Base-by-base conservation (phyloP, 2,113 vertebrate species). In the Gasterosteus aculeatus region DNA sequence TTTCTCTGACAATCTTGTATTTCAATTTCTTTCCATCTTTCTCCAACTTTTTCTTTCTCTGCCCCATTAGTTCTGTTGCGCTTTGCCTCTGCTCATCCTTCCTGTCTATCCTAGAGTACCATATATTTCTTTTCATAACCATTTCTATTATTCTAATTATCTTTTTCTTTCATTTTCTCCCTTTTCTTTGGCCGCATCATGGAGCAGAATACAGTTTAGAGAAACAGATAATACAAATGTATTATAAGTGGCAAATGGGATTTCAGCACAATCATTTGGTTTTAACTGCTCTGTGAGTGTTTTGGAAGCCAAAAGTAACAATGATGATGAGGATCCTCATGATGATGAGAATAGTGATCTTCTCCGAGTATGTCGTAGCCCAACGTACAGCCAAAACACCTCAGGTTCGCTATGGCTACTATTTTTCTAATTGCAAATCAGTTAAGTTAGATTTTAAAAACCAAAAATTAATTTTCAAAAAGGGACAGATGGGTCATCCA, bases 151-250 rank as follows among this genome's bases (percentile, higher is more conserved):
- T 80, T 62, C 72, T 59, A 44, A 72, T 66, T 61, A 56, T 31
- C 38, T 57, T 15, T 51, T 47, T 47, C 67, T 70, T 80, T 83
- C 10, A 74, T 58, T 79, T 75, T 78, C 44, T 51, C 29, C 57
- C 39, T 6, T 65, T 73, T 75, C 46, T 51, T 39, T 71, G 42
- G 66, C 75, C 66, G 65, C 74, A 74, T 61, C 60, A 35, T 47
- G 41, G 78, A 77, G 61, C 22, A 77, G 82, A 82, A 91, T 85
- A 71, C 76, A 86, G 80, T 86, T 85, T 53, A 75, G 70, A 74
- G 62, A 68, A 85, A 76, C 75, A 56, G 47, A 44, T 15, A 39
- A 39, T 72, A 72, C 61, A 85, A 81, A 82, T 68, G 63, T 61
- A 66, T 72, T 78, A 75, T 73, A 88, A 77, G 72, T 53, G 54